Percentiles rank a stretch among this genome's conserved stretches.
These are phyloP conservation scores for Myocastor coypus DNA, from an alignment of 2,113 vertebrate species.

Conservation along the genomic window DNA sequence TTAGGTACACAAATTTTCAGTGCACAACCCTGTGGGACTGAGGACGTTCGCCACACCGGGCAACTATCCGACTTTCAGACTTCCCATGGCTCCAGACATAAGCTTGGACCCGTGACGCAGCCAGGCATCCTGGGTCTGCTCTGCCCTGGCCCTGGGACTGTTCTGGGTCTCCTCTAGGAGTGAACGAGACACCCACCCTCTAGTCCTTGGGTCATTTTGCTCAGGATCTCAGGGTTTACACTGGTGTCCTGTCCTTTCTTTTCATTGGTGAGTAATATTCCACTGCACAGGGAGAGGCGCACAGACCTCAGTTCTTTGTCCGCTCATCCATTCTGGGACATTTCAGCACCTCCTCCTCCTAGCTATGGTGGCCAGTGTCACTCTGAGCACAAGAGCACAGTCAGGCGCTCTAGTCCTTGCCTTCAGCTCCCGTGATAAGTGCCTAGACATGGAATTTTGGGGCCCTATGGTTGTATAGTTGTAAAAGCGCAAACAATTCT, in stretches of 20 bases:
- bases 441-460: not conserved
- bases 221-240: fast-evolving
- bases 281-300: fast-evolving
- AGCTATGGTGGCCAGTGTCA: fast-evolving
- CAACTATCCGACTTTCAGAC: not conserved
- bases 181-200: fast-evolving
- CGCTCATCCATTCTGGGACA: fast-evolving
- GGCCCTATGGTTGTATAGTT: not conserved
- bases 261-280: not conserved
- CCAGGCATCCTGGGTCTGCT: fast-evolving
- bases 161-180: not conserved
- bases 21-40: not conserved
- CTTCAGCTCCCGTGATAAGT: not conserved
- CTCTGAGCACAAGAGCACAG: fast-evolving
- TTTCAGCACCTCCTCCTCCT: fast-evolving
- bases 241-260: not conserved
- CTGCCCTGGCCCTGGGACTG: not conserved
- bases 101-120: not conserved
- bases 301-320: fast-evolving
- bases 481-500: not conserved
- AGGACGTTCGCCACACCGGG: fast-evolving
- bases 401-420: not conserved
- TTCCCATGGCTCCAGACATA: not conserved
- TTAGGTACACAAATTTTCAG: not conserved
- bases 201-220: fast-evolving